Evolutionary conservation across 2,888 invertebrate genomes (phyloP), one percentile per base, ranked within the genome.

Genomic region (Thyatira batis): DNA sequence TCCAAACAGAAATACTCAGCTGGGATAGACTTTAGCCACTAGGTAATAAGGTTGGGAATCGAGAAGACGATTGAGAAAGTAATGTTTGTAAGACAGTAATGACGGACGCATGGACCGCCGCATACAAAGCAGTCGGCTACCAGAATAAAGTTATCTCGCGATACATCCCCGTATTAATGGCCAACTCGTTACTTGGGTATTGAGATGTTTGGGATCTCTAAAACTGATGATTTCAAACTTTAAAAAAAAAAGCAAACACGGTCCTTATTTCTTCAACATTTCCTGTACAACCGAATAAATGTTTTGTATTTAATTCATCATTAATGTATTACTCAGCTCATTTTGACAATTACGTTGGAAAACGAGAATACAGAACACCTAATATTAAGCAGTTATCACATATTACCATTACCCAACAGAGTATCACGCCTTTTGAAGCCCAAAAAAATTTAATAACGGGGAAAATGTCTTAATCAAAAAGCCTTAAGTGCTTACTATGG

Each of bases 41-140:
- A 20, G 33, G 46, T 1, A 23, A 54, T 82, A 87, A 71, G 69
- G 78, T 58, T 58, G 58, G 71, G 57, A 71, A 64, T 85, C 23
- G 60, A 10, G 49, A 54, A 61, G 48, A 48, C 50, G 6, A 28
- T 44, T 20, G 54, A 71, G 49, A 58, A 33, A 30, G 52, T 50
- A 69, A 76, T 65, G 63, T 69, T 86, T 73, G 89, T 76, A 56
- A 59, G 68, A 69, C 69, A 76, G 85, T 91, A 91, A 92, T 90
- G 91, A 90, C 87, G 89, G 86, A 85, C 87, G 87, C 87, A 83
- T 85, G 88, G 87, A 84, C 84, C 84, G 87, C 82, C 81, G 90
- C 90, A 91, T 91, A 90, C 89, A 90, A 91, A 91, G 87, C 87
- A 90, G 89, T 75, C 89, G 86, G 91, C 91, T 92, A 91, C 92